Base-by-base conservation (phyloP, 1,140 invertebrate species). In the Drosophila fuyamai region DNA sequence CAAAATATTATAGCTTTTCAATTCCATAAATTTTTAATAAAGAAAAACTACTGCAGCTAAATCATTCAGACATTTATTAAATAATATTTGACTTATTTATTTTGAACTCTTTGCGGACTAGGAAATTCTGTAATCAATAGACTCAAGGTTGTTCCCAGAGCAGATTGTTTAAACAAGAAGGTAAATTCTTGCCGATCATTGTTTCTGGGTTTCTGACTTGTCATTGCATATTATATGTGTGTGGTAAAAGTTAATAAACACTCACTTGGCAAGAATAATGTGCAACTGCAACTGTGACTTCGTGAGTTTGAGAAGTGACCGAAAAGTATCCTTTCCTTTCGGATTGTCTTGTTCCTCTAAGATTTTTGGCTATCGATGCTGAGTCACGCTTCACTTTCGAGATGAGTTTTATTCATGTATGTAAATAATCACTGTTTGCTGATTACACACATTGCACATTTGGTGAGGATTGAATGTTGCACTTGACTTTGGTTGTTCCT, bases 401-500 rank as follows among this genome's bases (percentile, higher is more conserved):
- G 73, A 76, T 76, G 55, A 76, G 73, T 76, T 71, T 71, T 76
- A 76, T 76, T 76, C 62, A 76, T 76, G 73, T 76, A 76, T 76
- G 73, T 67, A 76, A 76, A 76, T 76, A 59, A 75, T 76, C 73
- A 76, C 73, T 76, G 72, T 67, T 76, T 67, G 72, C 73, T 46
- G 73, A 76, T 76, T 66, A 71, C 72, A 76, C 73, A 76, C 74
- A 77, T 77, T 68, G 63, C 74, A 77, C 74, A 77, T 56, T 65
- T 46, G 47, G 35, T 58, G 29, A 54, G 54, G 56, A 77, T 61
- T 57, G 50, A 35, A 71, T 54, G 63, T 67, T 67, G 62, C 59
- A 76, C 44, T 76, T 75, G 71, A 71, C 65, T 71, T 54, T 54
- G 46, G 38, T 23, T 76, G 76, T 68, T 77, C 74, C 73, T 76